Conservation (phyloP, 2,888 invertebrate genomes). For the Philhelius pedissequus region DNA sequence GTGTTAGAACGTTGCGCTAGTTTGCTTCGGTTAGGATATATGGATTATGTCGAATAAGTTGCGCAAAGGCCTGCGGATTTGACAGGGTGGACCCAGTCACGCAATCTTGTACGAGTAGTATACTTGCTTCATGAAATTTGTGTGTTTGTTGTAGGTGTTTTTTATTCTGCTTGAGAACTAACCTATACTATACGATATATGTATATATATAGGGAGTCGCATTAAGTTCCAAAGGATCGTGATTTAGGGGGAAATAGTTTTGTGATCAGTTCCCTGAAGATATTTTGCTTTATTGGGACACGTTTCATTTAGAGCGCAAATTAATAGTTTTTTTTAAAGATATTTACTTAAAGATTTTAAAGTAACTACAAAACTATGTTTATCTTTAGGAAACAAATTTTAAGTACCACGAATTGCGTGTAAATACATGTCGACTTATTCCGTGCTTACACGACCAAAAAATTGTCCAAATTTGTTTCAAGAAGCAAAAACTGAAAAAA, state of each 20-base stretch:
- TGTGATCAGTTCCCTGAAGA: slow-evolving; percentile 12
- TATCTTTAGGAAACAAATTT: too few species aligned
- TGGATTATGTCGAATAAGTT: slow-evolving; percentile 50
- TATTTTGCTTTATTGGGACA: not conserved
- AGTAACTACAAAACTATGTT: too few species aligned
- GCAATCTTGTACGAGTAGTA: slow-evolving; percentile 28
- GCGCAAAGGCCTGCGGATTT: slow-evolving; percentile 25
- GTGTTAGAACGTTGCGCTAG: slow-evolving; percentile 47
- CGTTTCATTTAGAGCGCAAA: not conserved
- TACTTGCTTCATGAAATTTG: slow-evolving; percentile 21
- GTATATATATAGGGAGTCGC: slow-evolving; percentile 17
- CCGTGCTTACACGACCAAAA: too few species aligned
- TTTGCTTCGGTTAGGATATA: slow-evolving; percentile 39
- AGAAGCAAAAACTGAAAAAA: too few species aligned
- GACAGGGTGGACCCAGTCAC: slow-evolving; percentile 56
- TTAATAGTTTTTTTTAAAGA: too few species aligned
- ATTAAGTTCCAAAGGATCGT: slow-evolving; percentile 23
- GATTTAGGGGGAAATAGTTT: slow-evolving; percentile 22
- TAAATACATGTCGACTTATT: too few species aligned
- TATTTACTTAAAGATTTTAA: not conserved
- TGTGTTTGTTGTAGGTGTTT: not conserved
- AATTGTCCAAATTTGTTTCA: too few species aligned
- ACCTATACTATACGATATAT: slow-evolving; percentile 42
- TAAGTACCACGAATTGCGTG: too few species aligned
- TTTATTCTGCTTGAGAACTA: slow-evolving; percentile 3